A percentile compares a stretch with the other conserved stretches of the same genome.
Conservation (phyloP, 2,888 invertebrate genomes). For the Ophion ellenae region DNA sequence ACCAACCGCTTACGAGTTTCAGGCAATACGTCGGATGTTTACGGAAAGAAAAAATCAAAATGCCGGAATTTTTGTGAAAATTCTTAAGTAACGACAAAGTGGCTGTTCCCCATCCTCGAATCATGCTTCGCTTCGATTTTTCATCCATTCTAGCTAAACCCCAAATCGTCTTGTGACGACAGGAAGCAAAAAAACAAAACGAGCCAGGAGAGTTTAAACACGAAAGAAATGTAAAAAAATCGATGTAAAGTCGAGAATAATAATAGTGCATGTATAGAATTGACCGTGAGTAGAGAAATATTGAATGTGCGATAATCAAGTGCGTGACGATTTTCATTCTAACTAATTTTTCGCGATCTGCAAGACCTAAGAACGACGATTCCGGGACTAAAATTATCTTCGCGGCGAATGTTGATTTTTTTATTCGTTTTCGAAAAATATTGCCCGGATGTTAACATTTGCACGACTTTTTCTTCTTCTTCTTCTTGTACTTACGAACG, state of each 20-base stretch:
- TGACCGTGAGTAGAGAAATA: conserved; percentile 61
- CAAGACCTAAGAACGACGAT: neutral
- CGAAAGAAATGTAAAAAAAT: conserved; percentile 40
- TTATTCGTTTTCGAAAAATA: neutral
- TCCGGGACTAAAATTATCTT: neutral
- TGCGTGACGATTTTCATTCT: conserved; percentile 59
- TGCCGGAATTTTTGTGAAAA: neutral
- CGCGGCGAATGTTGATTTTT: neutral
- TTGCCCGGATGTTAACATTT: conserved; percentile 29
- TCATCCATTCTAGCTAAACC: conserved; percentile 23
- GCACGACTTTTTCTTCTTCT: conserved; percentile 33
- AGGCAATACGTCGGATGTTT: conserved; percentile 29
- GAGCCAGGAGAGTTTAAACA: conserved; percentile 46
- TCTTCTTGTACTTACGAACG: conserved; percentile 11
- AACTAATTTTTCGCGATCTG: conserved; percentile 40
- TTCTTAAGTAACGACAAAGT: neutral
- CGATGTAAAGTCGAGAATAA: conserved; percentile 62
- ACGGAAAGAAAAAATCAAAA: conserved; percentile 21
- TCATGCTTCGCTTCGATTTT: conserved; percentile 13
- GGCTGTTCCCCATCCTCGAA: neutral
- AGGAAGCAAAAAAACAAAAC: conserved; percentile 32
- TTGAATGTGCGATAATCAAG: conserved; percentile 59
- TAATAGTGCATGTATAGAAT: conserved; percentile 58
- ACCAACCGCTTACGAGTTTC: conserved; percentile 44
- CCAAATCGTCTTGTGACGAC: conserved; percentile 51